Base-by-base conservation (phyloP, 2,888 invertebrate genomes). In the Gonocerus acuteangulatus region DNA sequence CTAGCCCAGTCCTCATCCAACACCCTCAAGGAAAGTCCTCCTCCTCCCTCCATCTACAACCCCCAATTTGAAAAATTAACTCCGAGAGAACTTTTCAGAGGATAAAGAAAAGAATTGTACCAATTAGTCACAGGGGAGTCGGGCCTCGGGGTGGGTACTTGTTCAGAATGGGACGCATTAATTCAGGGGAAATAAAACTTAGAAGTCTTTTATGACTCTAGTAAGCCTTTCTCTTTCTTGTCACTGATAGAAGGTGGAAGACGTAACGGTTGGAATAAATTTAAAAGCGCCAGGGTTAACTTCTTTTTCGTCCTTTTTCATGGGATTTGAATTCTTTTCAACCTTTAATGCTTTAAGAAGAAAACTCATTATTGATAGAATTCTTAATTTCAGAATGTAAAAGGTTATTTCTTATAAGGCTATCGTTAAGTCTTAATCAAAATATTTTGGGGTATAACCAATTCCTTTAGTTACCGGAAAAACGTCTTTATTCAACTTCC, bases 121-220 rank as follows among this genome's bases (percentile, higher is more conserved):
- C 54, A 42, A 54, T 54, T 54, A 54, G 54, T 54, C 54, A 54
- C 21, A 39, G 36, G 15, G 19, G 39, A 22, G 19, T 42, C 16
- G 54, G 1, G 15, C 4, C n/a, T 6, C 15, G 19, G 54, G 21
- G 36, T 42, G 39, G 54, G 6, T 34, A 23, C 54, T 54, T 54
- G 54, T 42, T 54, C 54, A 23, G 22, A 42, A 21, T 42, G 54
- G 54, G 36, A 54, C 36, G 54, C 54, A 54, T 54, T 39, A 54
- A 54, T 54, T 54, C 42, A 36, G 11, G 4, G 42, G 39, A 54
- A 54, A 54, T 54, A 54, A 54, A 54, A 54, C 54, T 54, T 51
- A 36, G 51, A 36, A 32, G 19, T 39, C 42, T 54, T 54, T 54
- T 54, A 54, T 42, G 54, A 42, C 34, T 1, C 15, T 42, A 22